Percentiles rank a stretch among this genome's conserved stretches.
phyloP scores from a whole-genome alignment of 1,140 invertebrate species.

The Lethrus apterus region DNA sequence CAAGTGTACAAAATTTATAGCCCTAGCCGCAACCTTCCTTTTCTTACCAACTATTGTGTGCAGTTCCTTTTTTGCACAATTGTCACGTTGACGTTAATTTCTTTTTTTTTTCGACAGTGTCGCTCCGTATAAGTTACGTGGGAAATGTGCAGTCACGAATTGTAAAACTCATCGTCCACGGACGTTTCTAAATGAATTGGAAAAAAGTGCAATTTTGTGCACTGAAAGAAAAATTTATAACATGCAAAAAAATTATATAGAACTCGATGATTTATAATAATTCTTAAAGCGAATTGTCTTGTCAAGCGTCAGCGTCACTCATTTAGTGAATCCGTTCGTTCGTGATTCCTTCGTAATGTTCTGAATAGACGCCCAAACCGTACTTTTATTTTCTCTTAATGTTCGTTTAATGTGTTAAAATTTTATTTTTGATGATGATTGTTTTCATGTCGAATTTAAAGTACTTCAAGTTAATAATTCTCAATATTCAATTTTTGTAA shows the following conservation, averaged over 20 bases:
- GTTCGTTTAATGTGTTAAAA: slow-evolving; percentile 9
- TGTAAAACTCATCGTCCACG: too few species aligned
- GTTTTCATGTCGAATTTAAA: too few species aligned
- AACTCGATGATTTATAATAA: slow-evolving; percentile 12
- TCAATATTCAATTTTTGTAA: too few species aligned
- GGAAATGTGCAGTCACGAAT: too few species aligned
- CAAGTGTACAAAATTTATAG: slow-evolving; percentile 46
- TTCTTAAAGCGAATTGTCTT: slow-evolving; percentile 5
- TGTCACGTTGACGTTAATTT: slow-evolving; percentile 1
- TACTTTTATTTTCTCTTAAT: slow-evolving; percentile 9
- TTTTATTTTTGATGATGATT: slow-evolving; percentile 6
- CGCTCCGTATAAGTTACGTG: too few species aligned
- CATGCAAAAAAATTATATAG: too few species aligned
- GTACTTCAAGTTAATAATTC: too few species aligned
- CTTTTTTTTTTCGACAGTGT: too few species aligned
- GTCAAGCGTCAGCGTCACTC: slow-evolving; percentile 3
- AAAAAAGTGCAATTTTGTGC: too few species aligned
- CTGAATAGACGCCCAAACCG: slow-evolving; percentile 3
- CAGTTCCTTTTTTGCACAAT: slow-evolving; percentile 1
- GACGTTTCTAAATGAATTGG: too few species aligned
- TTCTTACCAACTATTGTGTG: slow-evolving; percentile 10
- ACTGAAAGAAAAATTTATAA: too few species aligned
- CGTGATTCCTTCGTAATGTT: slow-evolving; percentile 4
- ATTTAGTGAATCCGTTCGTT: background rate
- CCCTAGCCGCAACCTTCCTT: slow-evolving; percentile 27